Evolutionary conservation across 2,113 vertebrate species (phyloP).

Genomic region (Dendrocopos noguchii): DNA sequence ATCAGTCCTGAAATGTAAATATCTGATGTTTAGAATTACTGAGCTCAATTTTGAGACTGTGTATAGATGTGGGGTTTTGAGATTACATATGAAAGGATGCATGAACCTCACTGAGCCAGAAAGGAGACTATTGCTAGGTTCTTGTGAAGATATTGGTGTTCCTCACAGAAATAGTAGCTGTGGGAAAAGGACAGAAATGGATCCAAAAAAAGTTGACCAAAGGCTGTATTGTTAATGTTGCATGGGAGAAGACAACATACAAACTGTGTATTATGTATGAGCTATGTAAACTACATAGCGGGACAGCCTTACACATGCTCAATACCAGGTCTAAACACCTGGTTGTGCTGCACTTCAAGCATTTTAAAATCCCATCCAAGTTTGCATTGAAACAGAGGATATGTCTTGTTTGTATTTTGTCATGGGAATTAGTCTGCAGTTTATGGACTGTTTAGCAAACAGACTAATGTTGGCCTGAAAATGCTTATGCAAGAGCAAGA

Average conservation of each 20-base stretch:
- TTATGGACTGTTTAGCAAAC: not conserved
- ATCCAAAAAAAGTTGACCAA: not conserved
- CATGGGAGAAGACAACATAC: not conserved
- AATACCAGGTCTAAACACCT: not conserved
- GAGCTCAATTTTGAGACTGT: not conserved
- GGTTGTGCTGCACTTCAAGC: not conserved
- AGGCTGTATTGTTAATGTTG: not conserved
- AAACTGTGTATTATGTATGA: not conserved
- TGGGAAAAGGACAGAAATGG: not conserved
- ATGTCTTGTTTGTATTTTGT: not conserved
- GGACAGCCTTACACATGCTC: not conserved
- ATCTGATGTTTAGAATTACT: not conserved
- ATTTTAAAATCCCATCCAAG: not conserved
- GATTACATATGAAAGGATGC: not conserved
- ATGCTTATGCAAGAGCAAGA: not conserved
- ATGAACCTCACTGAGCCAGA: rapidly evolving
- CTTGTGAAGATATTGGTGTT: not conserved
- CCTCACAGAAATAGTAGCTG: not conserved
- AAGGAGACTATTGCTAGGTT: not conserved
- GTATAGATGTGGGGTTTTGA: not conserved
- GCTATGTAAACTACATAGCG: rapidly evolving
- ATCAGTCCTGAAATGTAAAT: not conserved
- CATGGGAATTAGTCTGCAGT: not conserved
- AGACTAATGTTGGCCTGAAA: not conserved
- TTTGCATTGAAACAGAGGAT: not conserved